Base-by-base conservation (phyloP, 1,140 invertebrate species). In the Drosophila orena region DNA sequence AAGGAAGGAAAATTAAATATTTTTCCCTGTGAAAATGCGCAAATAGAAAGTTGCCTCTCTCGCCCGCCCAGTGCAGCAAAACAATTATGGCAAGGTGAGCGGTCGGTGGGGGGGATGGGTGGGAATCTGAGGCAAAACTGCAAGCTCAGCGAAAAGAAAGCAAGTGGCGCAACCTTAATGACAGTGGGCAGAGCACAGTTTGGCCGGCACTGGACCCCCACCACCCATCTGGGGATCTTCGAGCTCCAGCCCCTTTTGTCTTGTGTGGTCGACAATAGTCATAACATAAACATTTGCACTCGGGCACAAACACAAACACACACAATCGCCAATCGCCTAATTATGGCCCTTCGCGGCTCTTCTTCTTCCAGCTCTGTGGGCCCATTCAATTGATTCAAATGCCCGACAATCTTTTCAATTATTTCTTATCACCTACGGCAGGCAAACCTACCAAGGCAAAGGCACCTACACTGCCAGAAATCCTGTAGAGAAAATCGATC, bases 401-500 rank as follows among this genome's bases (percentile, higher is more conserved):
- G 79, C 58, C 75, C 65, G 44, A 62, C 83, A 86, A 86, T 86
- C 84, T 86, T 84, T 83, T 86, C 84, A 86, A 86, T 86, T 86
- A 86, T 84, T 86, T 86, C 83, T 86, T 86, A 86, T 86, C 84
- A 86, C 81, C 81, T 76, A 17, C 27, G 46, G 60, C 15, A 24
- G 24, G 38, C 15, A n/a, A n/a, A n/a, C n/a, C n/a, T n/a, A 24
- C 59, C 71, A 35, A 53, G 46, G 57, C 74, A 44, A 72, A 61
- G 73, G 59, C 40, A 66, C 56, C 42, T 66, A 42, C 57, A 74
- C 58, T 46, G 42, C 1, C 3, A 11, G 15, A 20, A 44, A 42
- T 38, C 4, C 5, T 11, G 35, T 14, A 37, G 35, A 14, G 14
- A 14, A 37, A 3, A 24, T 24, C 3, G 22, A 24, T 24, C 22